A percentile compares a stretch with the other conserved stretches of the same genome.
Evolutionary conservation across 2,888 invertebrate species (phyloP).

Genomic region (Ochlodes sylvanus): DNA sequence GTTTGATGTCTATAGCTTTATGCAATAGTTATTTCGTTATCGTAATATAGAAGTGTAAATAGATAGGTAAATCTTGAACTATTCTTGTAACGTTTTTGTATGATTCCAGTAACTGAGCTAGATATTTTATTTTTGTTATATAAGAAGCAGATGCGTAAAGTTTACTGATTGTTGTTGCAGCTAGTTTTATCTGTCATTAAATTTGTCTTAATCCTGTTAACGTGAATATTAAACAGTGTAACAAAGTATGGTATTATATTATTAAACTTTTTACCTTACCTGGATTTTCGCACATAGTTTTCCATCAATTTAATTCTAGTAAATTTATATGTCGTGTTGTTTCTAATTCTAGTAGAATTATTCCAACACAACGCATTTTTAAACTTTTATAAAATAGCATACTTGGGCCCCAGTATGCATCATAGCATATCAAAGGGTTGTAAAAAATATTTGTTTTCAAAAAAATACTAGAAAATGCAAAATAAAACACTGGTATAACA

Average conservation of each 20-base stretch:
- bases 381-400: too few species aligned
- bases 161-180: not conserved
- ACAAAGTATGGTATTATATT: not conserved
- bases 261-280: not conserved
- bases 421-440: too few species aligned
- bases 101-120: not conserved
- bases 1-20: too few species aligned
- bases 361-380: too few species aligned
- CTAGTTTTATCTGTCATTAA: not conserved
- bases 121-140: constrained; percentile 3
- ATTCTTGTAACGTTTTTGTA: not conserved
- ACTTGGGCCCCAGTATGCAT: too few species aligned
- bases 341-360: too few species aligned
- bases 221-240: constrained; percentile 1
- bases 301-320: too few species aligned
- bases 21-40: too few species aligned
- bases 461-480: not conserved
- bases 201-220: constrained; percentile 1
- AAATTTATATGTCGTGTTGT: too few species aligned
- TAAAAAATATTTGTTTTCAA: too few species aligned
- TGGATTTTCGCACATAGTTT: too few species aligned
- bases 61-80: not conserved
- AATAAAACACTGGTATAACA: constrained; percentile 39
- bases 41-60: not conserved
- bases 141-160: not conserved